phyloP scores from a whole-genome alignment of 2,113 vertebrate species.

The Pseudorasbora parva region DNA sequence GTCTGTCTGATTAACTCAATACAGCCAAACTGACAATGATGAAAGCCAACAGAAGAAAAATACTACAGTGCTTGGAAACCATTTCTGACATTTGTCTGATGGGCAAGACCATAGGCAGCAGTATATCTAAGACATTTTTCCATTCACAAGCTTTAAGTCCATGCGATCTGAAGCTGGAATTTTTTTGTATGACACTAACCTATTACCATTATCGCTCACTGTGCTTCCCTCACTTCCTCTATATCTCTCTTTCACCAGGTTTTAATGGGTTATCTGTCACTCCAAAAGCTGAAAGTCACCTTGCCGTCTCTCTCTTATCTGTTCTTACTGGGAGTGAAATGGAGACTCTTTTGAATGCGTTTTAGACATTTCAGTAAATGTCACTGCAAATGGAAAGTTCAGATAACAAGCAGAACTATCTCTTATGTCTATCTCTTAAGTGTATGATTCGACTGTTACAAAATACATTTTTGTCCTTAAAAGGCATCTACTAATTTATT shows the following conservation, averaged over 20 bases:
- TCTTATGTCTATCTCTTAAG: conserved; percentile 40
- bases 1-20: conserved; percentile 30
- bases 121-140: conserved; percentile 12
- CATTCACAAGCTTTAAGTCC: conserved; percentile 31
- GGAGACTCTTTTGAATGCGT: conserved; percentile 31
- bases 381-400: conserved; percentile 37
- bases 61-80: conserved; percentile 4
- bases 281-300: conserved; percentile 58
- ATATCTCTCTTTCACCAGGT: conserved; percentile 15
- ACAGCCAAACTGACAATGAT: conserved; percentile 37
- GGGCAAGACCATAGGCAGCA: conserved; percentile 33
- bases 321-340: conserved; percentile 32
- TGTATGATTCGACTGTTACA: neutral
- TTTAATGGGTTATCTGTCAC: conserved; percentile 51
- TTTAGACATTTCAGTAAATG: conserved; percentile 37
- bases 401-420: conserved; percentile 47
- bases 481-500: neutral
- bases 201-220: conserved; percentile 42
- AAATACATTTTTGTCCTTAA: neutral
- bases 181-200: conserved; percentile 27
- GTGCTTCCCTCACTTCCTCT: conserved; percentile 19
- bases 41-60: conserved; percentile 33
- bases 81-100: conserved; percentile 40
- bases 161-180: conserved; percentile 29
- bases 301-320: conserved; percentile 47